Percentiles rank a stretch among this genome's conserved stretches.
Evolutionary conservation across 2,113 vertebrate genomes (phyloP).

Genomic region (Xenotilapia flavipinnis): DNA sequence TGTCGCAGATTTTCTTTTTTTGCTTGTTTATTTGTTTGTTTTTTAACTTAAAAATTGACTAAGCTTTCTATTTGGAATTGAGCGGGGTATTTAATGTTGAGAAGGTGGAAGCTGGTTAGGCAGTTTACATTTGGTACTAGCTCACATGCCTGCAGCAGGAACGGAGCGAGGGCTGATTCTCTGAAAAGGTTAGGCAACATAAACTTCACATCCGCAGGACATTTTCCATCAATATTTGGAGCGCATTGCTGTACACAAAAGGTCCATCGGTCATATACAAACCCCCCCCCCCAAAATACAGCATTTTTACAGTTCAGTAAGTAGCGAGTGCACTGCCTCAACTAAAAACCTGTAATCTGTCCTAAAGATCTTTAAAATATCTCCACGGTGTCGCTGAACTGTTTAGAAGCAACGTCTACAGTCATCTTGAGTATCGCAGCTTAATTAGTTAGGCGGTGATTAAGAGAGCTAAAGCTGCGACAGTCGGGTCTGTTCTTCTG

Average conservation of each 20-base stretch:
- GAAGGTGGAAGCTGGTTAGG: neutral
- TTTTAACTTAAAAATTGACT: neutral
- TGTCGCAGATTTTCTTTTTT: neutral
- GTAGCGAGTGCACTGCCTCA: neutral
- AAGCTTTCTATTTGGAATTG: neutral
- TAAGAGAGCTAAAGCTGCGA: neutral
- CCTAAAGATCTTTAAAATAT: neutral
- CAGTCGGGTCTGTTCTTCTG: neutral
- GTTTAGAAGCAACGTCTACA: neutral
- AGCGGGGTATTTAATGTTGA: neutral
- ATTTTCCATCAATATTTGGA: neutral
- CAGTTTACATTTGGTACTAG: neutral
- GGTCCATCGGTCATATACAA: neutral
- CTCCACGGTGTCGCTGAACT: neutral
- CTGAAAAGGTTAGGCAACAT: neutral
- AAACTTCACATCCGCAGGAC: neutral
- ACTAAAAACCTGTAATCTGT: neutral
- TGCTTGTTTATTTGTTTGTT: neutral
- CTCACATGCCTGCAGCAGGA: neutral
- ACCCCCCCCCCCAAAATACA: neutral
- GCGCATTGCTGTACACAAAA: neutral
- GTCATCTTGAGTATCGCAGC: neutral
- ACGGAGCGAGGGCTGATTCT: neutral
- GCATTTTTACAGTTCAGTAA: neutral
- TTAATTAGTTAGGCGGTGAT: neutral